Evolutionary conservation across 2,888 invertebrate species (phyloP).

Genomic region (Ennomos quercinarius): DNA sequence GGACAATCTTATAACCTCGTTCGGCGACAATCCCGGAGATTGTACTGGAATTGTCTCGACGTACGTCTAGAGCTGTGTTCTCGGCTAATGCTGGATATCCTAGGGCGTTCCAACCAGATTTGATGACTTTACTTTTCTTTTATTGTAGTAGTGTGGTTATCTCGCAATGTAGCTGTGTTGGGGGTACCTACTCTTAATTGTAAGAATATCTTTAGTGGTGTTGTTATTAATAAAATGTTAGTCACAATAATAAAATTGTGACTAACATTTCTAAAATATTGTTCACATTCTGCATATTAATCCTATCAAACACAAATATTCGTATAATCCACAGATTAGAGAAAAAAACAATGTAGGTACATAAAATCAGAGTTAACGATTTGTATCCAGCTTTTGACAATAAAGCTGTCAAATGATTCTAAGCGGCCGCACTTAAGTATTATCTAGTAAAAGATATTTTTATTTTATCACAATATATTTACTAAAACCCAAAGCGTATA

Average conservation of each 20-base stretch:
- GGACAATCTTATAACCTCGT: conserved; percentile 49
- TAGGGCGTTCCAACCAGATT: conserved; percentile 17
- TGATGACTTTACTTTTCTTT: conserved; percentile 11
- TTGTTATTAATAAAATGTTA: no score
- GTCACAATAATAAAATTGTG: no score
- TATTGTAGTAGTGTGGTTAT: no score
- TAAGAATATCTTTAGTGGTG: conserved; percentile 11
- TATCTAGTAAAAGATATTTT: neutral
- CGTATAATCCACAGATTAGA: no score
- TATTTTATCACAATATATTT: neutral
- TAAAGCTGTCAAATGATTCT: no score
- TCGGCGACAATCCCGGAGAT: conserved; percentile 35
- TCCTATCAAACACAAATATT: no score
- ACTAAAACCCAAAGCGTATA: conserved; percentile 15
- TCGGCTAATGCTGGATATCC: conserved; percentile 15
- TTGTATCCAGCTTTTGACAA: no score
- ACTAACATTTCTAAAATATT: no score
- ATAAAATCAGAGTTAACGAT: no score
- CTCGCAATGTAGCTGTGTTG: neutral
- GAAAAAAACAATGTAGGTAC: no score
- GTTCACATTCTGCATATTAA: no score
- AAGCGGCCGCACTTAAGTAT: no score
- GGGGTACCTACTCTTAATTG: neutral
- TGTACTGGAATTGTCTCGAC: conserved; percentile 34
- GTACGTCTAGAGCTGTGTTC: conserved; percentile 20